These are phyloP conservation scores for Lerista edwardsae DNA, from an alignment of 2,797 vertebrate genomes.

Conservation along the genomic window DNA sequence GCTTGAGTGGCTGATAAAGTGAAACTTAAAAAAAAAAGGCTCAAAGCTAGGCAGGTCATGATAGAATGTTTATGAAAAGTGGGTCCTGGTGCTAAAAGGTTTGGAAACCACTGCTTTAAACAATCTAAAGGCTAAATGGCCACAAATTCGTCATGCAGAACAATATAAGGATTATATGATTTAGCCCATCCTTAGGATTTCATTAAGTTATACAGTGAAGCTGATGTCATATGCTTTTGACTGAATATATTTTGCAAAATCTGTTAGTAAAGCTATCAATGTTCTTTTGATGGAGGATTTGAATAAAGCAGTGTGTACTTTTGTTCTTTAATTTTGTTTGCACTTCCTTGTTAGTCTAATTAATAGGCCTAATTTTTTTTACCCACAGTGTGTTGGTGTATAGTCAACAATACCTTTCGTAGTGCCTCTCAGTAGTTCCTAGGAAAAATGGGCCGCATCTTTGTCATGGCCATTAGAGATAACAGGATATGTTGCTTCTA, in stretches of 20 bases:
- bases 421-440: constrained; percentile 8
- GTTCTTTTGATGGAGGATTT: background rate
- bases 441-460: constrained; percentile 35
- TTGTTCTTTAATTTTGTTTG: background rate
- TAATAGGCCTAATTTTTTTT: background rate
- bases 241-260: background rate
- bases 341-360: background rate
- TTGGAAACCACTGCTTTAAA: too few species aligned
- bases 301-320: background rate
- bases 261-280: background rate
- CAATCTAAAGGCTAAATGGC: background rate
- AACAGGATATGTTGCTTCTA: constrained; percentile 20
- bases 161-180: background rate
- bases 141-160: background rate
- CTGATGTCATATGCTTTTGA: background rate
- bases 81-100: too few species aligned
- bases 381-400: background rate
- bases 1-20: too few species aligned
- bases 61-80: too few species aligned
- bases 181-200: background rate
- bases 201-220: background rate
- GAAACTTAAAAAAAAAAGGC: too few species aligned
- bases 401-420: constrained; percentile 31
- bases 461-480: constrained; percentile 15
- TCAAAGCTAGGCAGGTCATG: too few species aligned